Percentiles rank a stretch among this genome's conserved stretches.
Evolutionary conservation across 2,888 invertebrate genomes (phyloP).

Genomic region (Drosophila recens): DNA sequence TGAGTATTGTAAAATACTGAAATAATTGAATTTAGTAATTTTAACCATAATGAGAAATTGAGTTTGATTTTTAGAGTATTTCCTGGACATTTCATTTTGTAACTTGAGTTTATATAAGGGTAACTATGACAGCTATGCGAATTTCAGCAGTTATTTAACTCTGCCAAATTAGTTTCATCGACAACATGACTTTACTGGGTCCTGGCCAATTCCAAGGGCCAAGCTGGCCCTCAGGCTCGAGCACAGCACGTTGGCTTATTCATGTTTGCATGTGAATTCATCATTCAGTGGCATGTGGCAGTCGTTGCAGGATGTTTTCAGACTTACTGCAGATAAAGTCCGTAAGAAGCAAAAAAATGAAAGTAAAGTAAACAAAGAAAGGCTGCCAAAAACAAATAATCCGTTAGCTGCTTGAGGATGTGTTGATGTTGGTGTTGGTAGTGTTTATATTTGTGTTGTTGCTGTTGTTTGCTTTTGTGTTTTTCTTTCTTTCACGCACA

Average conservation of each 20-base stretch:
- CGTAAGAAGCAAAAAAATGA: conserved; percentile 14
- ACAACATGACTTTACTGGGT: conserved; percentile 5
- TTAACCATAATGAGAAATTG: no score
- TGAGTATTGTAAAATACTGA: no score
- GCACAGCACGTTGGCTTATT: conserved; percentile 45
- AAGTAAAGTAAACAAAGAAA: conserved; percentile 60
- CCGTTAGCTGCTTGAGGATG: conserved; percentile 57
- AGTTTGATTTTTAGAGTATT: no score
- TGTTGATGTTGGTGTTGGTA: conserved; percentile 24
- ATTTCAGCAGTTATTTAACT: conserved; percentile 8
- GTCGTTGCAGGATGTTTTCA: conserved; percentile 38
- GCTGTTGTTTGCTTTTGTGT: conserved; percentile 34
- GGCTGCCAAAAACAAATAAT: conserved; percentile 78
- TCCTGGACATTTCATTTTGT: no score
- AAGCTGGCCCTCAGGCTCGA: conserved; percentile 27
- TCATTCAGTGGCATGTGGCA: conserved; percentile 33
- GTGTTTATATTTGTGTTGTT: conserved; percentile 25
- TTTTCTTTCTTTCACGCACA: conserved; percentile 30
- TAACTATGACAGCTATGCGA: conserved; percentile 1
- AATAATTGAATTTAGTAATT: no score
- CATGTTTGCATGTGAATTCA: conserved; percentile 36
- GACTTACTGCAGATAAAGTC: conserved; percentile 53
- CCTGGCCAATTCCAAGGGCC: conserved; percentile 10
- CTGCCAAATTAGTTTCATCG: conserved; percentile 50
- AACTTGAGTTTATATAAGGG: neutral